Evolutionary conservation across 2,888 invertebrate genomes (phyloP).

Genomic region (Chaitophorus viminalis): DNA sequence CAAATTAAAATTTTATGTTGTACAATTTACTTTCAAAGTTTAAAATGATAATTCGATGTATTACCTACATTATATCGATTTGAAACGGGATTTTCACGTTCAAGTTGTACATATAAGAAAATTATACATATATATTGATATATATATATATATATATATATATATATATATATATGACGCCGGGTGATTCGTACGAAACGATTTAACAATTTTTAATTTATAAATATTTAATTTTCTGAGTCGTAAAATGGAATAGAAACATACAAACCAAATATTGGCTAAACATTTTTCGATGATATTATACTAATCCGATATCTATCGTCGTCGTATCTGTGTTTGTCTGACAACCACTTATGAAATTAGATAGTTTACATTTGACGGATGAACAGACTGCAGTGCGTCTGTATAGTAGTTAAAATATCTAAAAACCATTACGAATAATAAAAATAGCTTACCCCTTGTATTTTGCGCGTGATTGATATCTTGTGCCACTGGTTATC

Average conservation of each 20-base stretch:
- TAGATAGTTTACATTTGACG: slow-evolving; percentile 45
- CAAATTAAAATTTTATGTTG: no score
- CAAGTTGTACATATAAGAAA: no score
- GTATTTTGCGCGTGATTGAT: slow-evolving; percentile 86
- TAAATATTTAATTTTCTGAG: neutral
- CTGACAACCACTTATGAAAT: slow-evolving; percentile 49
- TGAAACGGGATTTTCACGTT: no score
- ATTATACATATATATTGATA: no score
- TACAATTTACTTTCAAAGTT: no score
- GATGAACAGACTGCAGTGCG: neutral
- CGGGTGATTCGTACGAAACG: no score
- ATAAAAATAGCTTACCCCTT: slow-evolving; percentile 76
- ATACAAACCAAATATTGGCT: slow-evolving; percentile 18
- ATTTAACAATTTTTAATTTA: no score
- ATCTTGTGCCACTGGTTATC: slow-evolving; percentile 98
- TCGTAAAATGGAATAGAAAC: neutral
- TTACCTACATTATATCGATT: no score
- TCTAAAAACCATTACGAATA: slow-evolving; percentile 12
- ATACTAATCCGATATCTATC: neutral
- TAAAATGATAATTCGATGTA: no score
- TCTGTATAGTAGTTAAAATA: slow-evolving; percentile 29
- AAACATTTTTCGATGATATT: neutral
- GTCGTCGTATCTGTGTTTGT: neutral
- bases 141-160: no score
- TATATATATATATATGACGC: no score